phyloP scores from a whole-genome alignment of 2,797 vertebrate species.

The Australoheros facetus region DNA sequence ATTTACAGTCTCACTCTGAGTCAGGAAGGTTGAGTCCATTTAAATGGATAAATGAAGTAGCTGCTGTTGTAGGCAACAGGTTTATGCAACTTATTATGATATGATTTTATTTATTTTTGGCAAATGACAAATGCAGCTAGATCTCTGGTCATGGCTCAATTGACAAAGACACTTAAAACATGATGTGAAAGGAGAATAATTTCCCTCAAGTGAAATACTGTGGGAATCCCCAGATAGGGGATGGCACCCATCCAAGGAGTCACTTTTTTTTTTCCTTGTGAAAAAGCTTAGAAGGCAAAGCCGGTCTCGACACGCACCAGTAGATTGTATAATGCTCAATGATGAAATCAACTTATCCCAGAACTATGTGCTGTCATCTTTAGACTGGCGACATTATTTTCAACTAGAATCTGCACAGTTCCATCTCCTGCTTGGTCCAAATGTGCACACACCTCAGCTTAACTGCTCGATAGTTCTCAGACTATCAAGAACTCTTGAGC shows the following conservation, averaged over 20 bases:
- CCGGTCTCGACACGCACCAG: too few relatives aligned
- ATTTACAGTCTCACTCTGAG: constrained; percentile 29
- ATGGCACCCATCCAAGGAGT: not conserved
- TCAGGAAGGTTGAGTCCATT: not conserved
- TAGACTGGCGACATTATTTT: too few relatives aligned
- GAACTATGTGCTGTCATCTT: not conserved
- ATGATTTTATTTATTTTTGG: not conserved
- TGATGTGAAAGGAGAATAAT: not conserved
- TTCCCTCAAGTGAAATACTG: not conserved
- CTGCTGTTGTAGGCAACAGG: not conserved
- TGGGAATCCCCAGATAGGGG: not conserved
- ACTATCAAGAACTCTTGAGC: not conserved
- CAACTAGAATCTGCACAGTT: too few relatives aligned
- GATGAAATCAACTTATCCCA: not conserved
- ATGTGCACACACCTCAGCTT: not conserved
- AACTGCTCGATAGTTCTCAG: too few relatives aligned
- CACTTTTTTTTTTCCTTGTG: not conserved
- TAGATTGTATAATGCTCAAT: not conserved
- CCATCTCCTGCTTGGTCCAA: too few relatives aligned
- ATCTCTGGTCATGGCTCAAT: not conserved
- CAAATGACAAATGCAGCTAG: not conserved
- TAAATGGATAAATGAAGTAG: not conserved
- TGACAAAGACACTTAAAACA: not conserved
- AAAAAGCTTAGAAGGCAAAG: not conserved
- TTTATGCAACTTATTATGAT: not conserved